Base-by-base conservation (phyloP, 2,888 invertebrate genomes). In the Autographa gamma region DNA sequence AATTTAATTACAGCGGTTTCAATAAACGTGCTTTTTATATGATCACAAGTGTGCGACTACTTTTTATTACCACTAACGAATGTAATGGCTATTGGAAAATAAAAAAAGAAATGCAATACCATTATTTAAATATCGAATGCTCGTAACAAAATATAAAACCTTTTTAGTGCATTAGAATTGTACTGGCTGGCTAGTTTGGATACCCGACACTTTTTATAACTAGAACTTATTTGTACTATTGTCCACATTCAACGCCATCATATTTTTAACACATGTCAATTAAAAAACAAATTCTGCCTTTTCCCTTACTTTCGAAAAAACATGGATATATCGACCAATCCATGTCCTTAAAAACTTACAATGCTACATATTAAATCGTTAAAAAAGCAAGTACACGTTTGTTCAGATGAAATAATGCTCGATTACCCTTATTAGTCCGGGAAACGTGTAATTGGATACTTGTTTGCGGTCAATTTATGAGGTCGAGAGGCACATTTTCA, bases 391-490 rank as follows among this genome's bases (percentile, higher is more conserved):
- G 25, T 56, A 56, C 54, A 56, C 13, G 3, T 25, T n/a, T 16
- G 48, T 76, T 64, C 66, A 71, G 38, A 67, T 71, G 66, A 63
- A 75, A 70, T 65, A 71, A 76, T 65, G 19, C 19, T 56, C 52
- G 9, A 77, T 80, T 60, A 80, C 43, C 63, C 56, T 63, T 71
- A 63, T 71, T 80, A 80, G 13, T 18, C 9, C 16, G n/a, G 61
- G 25, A 38, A 56, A 32, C 68, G 18, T 64, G 56, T 81, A 81
- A 79, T 77, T 70, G 71, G 71, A 65, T 70, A 65, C 69, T 74
- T 76, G 74, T 79, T 64, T 67, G 34, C 19, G 70, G 73, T 63
- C 63, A 75, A 82, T 79, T 79, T 79, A 63, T 71, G 67, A 65
- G 71, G 69, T 7, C 31, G 61, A 56, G 54, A 56, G 54, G 54